Base-by-base conservation (phyloP, 2,888 invertebrate genomes). In the Neelides folsomi region DNA sequence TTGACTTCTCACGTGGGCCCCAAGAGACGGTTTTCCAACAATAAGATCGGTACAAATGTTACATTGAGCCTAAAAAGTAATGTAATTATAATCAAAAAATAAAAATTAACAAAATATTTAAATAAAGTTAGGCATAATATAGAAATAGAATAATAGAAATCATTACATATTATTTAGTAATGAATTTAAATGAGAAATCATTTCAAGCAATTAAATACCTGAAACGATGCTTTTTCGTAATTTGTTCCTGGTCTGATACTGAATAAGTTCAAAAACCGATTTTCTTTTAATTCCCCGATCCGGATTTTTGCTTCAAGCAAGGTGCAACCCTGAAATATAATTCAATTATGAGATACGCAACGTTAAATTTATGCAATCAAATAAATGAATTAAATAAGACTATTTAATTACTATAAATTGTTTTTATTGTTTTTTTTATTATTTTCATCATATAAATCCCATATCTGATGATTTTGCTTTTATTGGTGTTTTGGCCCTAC, bases 151-250 rank as follows among this genome's bases (percentile, higher is more conserved):
- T n/a, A n/a, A n/a, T n/a, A n/a, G n/a, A n/a, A n/a, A n/a, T n/a
- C n/a, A n/a, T n/a, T n/a, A n/a, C n/a, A n/a, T n/a, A n/a, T n/a
- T n/a, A n/a, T n/a, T n/a, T n/a, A n/a, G n/a, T n/a, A n/a, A n/a
- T n/a, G n/a, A n/a, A n/a, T n/a, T n/a, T n/a, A n/a, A n/a, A n/a
- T n/a, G n/a, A n/a, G n/a, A 27, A 27, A 27, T 5, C 27, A 27
- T 27, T 27, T 27, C 3, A 27, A 38, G 6, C 10, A 7, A 16
- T 42, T 35, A 6, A 49, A 37, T 48, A 64, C 64, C 57, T 64
- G 59, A 44, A 63, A 63, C 44, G 56, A 59, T 39, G 56, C 55
- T 36, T 59, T 64, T 2, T 61, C 62, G 51, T 63, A 64, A n/a
- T 51, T 52, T n/a, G 39, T 44, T n/a, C 55, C 55, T n/a, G 47